phyloP scores from a whole-genome alignment of 2,888 invertebrate species.

The Drosophila melanosoma region DNA sequence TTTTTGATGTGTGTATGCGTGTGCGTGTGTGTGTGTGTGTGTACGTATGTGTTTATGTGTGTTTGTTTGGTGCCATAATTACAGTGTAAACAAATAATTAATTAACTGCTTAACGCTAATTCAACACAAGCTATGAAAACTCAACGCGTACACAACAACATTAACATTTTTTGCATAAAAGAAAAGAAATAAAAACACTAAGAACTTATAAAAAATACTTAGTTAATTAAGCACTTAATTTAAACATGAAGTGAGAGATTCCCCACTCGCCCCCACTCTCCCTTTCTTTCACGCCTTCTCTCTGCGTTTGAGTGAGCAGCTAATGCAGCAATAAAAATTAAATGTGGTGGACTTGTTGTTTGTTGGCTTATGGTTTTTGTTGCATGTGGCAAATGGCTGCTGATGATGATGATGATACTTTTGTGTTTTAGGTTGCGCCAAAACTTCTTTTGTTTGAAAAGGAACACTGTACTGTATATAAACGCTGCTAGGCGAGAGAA shows the following conservation, averaged over 20 bases:
- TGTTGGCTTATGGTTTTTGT: conserved; percentile 34
- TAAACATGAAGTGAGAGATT: conserved; percentile 72
- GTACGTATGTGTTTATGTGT: conserved; percentile 12
- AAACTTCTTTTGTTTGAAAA: conserved; percentile 47
- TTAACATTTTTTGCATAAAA: conserved; percentile 39
- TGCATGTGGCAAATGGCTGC: conserved; percentile 50
- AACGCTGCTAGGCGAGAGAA: not conserved
- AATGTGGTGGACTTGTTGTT: conserved; percentile 49
- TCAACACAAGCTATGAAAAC: conserved; percentile 48
- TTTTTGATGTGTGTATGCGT: conserved; percentile 20
- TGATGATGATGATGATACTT: conserved; percentile 47
- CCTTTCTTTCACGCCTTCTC: not conserved
- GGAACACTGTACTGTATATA: conserved; percentile 67
- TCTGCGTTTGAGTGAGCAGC: conserved; percentile 32
- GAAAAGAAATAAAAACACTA: conserved; percentile 42
- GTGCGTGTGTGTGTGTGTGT: conserved; percentile 11
- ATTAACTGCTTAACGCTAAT: conserved; percentile 62
- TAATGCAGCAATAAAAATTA: conserved; percentile 59
- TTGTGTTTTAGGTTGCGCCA: conserved; percentile 44
- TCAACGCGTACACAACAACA: conserved; percentile 57
- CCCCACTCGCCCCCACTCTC: conserved; percentile 29
- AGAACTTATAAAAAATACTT: conserved; percentile 63
- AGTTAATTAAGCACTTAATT: conserved; percentile 68
- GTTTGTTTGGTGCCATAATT: conserved; percentile 35
- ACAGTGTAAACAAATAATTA: conserved; percentile 62